Conservation (phyloP, 2,797 vertebrate genomes). For the Anabas testudineus region DNA sequence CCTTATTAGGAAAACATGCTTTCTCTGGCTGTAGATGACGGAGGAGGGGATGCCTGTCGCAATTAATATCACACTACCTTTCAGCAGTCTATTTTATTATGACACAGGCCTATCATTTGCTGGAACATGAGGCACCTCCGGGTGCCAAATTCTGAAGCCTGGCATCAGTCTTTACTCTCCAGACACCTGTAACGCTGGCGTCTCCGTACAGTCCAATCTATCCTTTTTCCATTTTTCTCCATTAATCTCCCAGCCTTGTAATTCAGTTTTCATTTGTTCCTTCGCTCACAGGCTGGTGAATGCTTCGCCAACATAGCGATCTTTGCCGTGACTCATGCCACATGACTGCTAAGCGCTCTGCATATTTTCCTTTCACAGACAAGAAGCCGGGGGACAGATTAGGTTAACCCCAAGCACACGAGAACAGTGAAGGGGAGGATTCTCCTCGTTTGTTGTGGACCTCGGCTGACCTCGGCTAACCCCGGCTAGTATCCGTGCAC, state of each 20-base stretch:
- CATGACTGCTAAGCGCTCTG: constrained; percentile 44
- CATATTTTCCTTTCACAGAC: constrained; percentile 6
- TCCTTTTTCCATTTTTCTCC: constrained; percentile 60
- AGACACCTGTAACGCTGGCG: constrained; percentile 55
- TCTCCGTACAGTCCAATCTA: constrained; percentile 26
- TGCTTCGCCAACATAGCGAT: constrained; percentile 36
- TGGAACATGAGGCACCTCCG: constrained; percentile 44
- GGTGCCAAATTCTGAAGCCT: constrained; percentile 51
- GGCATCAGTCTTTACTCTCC: constrained; percentile 50
- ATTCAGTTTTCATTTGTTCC: constrained; percentile 65
- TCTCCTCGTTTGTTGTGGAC: constrained; percentile 50
- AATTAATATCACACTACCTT: constrained; percentile 52
- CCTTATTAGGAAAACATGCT: constrained; percentile 31
- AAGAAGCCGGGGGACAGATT: constrained; percentile 65
- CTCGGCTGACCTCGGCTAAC: constrained; percentile 55
- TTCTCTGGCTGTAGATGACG: constrained; percentile 31
- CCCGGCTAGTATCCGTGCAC: constrained; percentile 51
- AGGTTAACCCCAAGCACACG: constrained; percentile 62
- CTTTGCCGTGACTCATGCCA: constrained; percentile 28
- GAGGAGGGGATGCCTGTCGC: constrained; percentile 36
- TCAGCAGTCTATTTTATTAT: constrained; percentile 36
- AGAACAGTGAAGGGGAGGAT: constrained; percentile 51
- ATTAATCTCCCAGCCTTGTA: constrained; percentile 62
- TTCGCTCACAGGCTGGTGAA: constrained; percentile 46
- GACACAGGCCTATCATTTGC: constrained; percentile 36